Conservation (phyloP, 2,113 vertebrate species). For the Mormyrus iriodes region DNA sequence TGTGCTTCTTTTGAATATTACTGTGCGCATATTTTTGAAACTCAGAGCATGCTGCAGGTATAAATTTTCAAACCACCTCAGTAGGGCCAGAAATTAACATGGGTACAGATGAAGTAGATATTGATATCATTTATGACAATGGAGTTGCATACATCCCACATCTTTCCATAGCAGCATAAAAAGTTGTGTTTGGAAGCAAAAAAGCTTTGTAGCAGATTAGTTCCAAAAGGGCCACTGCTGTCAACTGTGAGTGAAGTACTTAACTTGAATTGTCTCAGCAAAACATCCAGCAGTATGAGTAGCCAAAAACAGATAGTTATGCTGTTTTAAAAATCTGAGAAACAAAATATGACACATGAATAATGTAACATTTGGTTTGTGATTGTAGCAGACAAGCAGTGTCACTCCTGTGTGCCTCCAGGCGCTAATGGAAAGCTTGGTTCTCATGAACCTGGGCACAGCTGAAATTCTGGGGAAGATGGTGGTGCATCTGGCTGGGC, state of each 20-base stretch:
- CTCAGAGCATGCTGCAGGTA: background rate
- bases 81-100: background rate
- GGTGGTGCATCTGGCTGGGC: background rate
- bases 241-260: background rate
- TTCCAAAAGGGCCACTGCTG: background rate
- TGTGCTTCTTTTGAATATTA: background rate
- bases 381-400: background rate
- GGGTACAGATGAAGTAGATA: background rate
- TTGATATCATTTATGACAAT: background rate
- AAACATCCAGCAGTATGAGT: background rate
- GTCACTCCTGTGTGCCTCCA: background rate
- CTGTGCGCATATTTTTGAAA: background rate
- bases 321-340: background rate
- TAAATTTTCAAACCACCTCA: background rate
- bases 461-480: background rate
- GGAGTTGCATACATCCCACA: background rate
- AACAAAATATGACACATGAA: background rate
- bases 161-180: background rate
- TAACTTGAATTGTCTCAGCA: background rate
- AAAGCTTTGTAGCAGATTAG: background rate
- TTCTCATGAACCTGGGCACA: background rate
- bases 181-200: background rate
- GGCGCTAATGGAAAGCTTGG: background rate
- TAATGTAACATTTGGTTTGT: background rate
- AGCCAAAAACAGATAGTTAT: background rate